These are phyloP conservation scores for Cygnus olor DNA, from an alignment of 2,797 vertebrate species.

Conservation along the genomic window DNA sequence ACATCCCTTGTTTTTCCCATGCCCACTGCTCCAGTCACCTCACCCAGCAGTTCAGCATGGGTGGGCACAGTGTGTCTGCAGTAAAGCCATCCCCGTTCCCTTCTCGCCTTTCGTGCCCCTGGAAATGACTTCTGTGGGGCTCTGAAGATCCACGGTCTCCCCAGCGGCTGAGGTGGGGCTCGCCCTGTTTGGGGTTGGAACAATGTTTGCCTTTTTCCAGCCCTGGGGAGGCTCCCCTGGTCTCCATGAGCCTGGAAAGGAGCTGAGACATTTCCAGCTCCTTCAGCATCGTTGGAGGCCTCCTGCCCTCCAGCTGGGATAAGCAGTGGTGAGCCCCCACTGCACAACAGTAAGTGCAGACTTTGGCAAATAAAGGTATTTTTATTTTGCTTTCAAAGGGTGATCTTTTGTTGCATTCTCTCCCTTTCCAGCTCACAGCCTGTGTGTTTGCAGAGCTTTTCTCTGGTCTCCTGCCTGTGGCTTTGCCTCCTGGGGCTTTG, in stretches of 20 bases:
- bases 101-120: not conserved
- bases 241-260: fast-evolving
- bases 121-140: too few species aligned
- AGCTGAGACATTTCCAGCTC: not conserved
- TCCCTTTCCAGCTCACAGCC: not conserved
- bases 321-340: fast-evolving
- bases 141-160: too few species aligned
- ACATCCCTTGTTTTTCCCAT: too few species aligned
- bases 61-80: not conserved
- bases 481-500: not conserved
- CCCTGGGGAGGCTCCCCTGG: not conserved
- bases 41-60: not conserved
- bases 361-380: fast-evolving
- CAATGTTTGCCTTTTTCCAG: not conserved
- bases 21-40: not conserved
- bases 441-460: not conserved
- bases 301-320: not conserved
- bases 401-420: fast-evolving
- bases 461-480: not conserved
- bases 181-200: not conserved
- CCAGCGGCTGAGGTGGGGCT: not conserved
- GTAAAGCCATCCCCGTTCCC: not conserved
- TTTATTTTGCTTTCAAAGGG: not conserved
- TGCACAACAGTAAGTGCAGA: not conserved
- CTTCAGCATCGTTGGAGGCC: not conserved